Evolutionary conservation across 2,888 invertebrate genomes (phyloP).

Genomic region (Polyploca ridens): DNA sequence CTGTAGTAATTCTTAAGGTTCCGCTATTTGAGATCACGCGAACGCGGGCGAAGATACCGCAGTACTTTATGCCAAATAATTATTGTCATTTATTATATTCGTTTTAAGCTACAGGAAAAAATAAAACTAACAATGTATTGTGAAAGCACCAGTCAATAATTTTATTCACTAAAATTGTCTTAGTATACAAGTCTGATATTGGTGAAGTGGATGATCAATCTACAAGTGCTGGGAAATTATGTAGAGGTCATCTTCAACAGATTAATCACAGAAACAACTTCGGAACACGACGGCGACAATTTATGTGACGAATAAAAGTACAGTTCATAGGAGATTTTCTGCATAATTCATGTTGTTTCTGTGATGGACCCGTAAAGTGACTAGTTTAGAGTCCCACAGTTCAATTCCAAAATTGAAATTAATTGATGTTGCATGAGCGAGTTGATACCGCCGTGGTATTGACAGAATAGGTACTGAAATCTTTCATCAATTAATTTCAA

Average conservation of each 20-base stretch:
- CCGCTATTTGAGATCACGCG: too few relatives aligned
- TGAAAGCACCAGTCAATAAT: constrained; percentile 85
- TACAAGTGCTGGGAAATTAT: constrained; percentile 44
- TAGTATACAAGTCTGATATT: constrained; percentile 75
- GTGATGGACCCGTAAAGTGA: background rate
- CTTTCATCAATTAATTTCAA: background rate
- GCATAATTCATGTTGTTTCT: background rate
- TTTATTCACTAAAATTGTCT: constrained; percentile 79
- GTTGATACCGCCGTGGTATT: constrained; percentile 7
- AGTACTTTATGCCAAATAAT: too few relatives aligned
- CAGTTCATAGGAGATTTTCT: background rate
- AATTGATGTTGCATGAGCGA: constrained; percentile 28
- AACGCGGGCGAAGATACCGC: too few relatives aligned
- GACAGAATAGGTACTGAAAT: background rate
- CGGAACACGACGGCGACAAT: background rate
- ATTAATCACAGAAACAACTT: background rate
- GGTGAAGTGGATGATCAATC: constrained; percentile 46
- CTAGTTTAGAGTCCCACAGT: background rate
- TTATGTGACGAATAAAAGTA: background rate
- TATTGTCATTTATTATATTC: too few relatives aligned
- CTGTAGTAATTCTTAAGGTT: too few relatives aligned
- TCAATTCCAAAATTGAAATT: constrained; percentile 22
- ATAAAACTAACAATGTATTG: constrained; percentile 77
- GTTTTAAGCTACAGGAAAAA: constrained; percentile 29
- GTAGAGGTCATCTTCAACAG: constrained; percentile 11